Conservation (phyloP, 2,888 invertebrate genomes). For the Sarcophaga carnaria region DNA sequence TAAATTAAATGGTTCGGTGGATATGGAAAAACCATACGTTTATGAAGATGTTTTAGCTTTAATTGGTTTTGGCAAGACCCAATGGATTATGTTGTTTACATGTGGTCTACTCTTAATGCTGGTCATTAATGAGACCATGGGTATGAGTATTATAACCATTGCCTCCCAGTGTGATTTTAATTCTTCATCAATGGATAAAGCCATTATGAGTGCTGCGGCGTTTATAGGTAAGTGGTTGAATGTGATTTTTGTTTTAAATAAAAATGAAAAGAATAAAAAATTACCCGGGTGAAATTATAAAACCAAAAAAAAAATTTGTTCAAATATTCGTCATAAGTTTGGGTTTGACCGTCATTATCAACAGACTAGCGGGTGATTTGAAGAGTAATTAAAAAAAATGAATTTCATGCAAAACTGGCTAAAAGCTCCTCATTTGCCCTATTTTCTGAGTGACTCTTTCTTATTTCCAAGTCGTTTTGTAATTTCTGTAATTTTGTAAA, state of each 20-base stretch:
- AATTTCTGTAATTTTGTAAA: no score
- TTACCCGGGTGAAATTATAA: no score
- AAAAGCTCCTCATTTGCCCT: no score
- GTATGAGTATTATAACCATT: slow-evolving; percentile 86
- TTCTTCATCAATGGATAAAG: slow-evolving; percentile 84
- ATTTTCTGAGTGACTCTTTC: no score
- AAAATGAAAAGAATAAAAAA: no score
- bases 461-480: no score
- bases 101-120: slow-evolving; percentile 86
- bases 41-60: slow-evolving; percentile 76
- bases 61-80: slow-evolving; percentile 85
- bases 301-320: no score
- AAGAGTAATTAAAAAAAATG: no score
- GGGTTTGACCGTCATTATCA: no score
- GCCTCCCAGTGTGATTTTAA: slow-evolving; percentile 87
- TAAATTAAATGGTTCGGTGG: slow-evolving; percentile 26
- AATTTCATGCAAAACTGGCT: no score
- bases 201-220: slow-evolving; percentile 86
- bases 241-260: not conserved
- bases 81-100: slow-evolving; percentile 84
- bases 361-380: no score
- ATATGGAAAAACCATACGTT: slow-evolving; percentile 59
- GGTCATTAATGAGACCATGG: slow-evolving; percentile 87
- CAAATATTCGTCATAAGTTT: no score
- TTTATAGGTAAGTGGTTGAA: slow-evolving; percentile 83